Evolutionary conservation across 2,888 invertebrate genomes (phyloP).

Genomic region (Drosophila melanocephala): DNA sequence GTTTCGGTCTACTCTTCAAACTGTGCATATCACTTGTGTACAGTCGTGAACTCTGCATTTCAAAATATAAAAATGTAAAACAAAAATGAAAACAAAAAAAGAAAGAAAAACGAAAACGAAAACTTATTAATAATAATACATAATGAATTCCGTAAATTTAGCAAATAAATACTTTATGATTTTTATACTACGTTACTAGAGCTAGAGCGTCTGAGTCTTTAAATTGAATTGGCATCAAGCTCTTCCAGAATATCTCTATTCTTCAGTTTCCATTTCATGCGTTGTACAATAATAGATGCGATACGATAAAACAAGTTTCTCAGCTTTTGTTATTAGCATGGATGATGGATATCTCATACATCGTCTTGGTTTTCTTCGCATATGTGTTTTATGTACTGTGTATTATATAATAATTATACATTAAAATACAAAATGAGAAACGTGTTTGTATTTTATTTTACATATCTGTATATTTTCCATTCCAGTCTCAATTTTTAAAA

Average conservation of each 20-base stretch:
- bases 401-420: conserved; percentile 65
- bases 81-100: conserved; percentile 7
- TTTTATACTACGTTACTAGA: conserved; percentile 43
- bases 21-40: conserved; percentile 68
- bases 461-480: conserved; percentile 57
- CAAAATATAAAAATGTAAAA: conserved; percentile 32
- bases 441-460: conserved; percentile 44
- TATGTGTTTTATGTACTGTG: conserved; percentile 67
- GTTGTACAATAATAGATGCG: conserved; percentile 30
- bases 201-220: conserved; percentile 40
- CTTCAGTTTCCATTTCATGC: conserved; percentile 20
- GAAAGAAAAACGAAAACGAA: conserved; percentile 21
- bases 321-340: conserved; percentile 59
- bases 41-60: conserved; percentile 57
- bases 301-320: conserved; percentile 38
- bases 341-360: conserved; percentile 47
- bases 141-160: conserved; percentile 70
- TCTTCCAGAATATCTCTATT: conserved; percentile 30
- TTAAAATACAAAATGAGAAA: conserved; percentile 53
- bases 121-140: conserved; percentile 39
- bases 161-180: conserved; percentile 59
- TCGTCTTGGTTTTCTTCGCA: conserved; percentile 49
- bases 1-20: conserved; percentile 56
- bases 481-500: conserved; percentile 72
- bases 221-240: conserved; percentile 38